A percentile compares a stretch with the other conserved stretches of the same genome.
Conservation (phyloP, 2,797 vertebrate species). For the Valencia hispanica region DNA sequence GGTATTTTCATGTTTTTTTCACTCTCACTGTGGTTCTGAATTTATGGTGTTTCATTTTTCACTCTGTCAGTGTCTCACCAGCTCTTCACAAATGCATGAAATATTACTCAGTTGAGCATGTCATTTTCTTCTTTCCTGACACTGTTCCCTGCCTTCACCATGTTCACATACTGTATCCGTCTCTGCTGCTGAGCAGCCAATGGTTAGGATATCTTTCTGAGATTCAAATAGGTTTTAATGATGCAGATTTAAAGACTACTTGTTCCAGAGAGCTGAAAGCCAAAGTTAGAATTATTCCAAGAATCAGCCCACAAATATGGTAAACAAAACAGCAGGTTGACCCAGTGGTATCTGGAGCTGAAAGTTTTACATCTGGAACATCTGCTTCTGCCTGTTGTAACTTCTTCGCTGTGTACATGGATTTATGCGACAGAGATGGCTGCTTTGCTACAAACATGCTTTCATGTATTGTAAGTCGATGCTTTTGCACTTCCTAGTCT, state of each 20-base stretch:
- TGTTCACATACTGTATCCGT: constrained; percentile 18
- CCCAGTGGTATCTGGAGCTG: constrained; percentile 9
- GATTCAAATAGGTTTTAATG: constrained; percentile 35
- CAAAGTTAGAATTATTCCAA: constrained; percentile 43
- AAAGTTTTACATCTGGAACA: constrained; percentile 23
- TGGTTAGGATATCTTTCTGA: constrained; percentile 1
- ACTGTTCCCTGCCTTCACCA: constrained; percentile 12
- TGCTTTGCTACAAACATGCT: constrained; percentile 20
- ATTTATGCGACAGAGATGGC: constrained; percentile 17
- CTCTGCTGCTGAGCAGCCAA: constrained; percentile 34
- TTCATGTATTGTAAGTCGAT: constrained; percentile 20
- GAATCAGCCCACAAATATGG: constrained; percentile 38
- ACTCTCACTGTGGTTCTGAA: constrained; percentile 12
- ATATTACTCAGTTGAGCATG: constrained; percentile 38
- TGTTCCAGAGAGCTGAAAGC: constrained; percentile 34
- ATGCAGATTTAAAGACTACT: constrained; percentile 46
- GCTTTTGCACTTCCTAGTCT: not conserved
- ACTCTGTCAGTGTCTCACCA: constrained; percentile 38
- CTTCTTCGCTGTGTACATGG: constrained; percentile 11
- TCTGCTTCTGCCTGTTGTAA: constrained; percentile 30
- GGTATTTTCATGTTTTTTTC: constrained; percentile 8
- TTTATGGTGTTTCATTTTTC: constrained; percentile 27
- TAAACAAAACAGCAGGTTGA: constrained; percentile 34
- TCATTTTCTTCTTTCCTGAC: constrained; percentile 37
- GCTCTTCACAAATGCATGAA: constrained; percentile 45